phyloP scores from a whole-genome alignment of 2,888 invertebrate species.

The Acanthosepion pharaonis region DNA sequence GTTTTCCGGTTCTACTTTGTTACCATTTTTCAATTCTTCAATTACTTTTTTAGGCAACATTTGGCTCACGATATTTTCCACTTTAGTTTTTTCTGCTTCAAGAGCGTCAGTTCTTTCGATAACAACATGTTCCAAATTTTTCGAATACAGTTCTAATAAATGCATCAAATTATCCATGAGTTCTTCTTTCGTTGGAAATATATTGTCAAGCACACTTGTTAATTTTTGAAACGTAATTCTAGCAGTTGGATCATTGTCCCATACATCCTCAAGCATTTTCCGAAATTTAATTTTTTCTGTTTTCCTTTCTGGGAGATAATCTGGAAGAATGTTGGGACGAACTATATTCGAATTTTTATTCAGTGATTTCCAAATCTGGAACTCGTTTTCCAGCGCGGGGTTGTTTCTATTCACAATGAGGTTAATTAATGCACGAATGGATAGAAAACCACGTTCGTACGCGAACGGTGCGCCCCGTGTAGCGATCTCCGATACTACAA shows the following conservation, averaged over 20 bases:
- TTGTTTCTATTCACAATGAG: conserved; percentile 56
- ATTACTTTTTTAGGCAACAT: conserved; percentile 69
- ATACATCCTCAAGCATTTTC: conserved; percentile 49
- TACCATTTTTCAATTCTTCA: conserved; percentile 64
- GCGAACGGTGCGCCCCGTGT: conserved; percentile 58
- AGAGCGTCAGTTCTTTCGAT: conserved; percentile 63
- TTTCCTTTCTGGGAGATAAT: not conserved
- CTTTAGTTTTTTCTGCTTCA: conserved; percentile 66
- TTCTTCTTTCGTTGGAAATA: conserved; percentile 60
- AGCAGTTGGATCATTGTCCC: conserved; percentile 59
- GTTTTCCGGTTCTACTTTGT: conserved; percentile 61
- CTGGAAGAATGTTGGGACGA: not conserved
- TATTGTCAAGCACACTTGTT: conserved; percentile 60
- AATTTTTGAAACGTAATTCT: conserved; percentile 62
- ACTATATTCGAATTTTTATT: not conserved
- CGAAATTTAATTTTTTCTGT: not conserved
- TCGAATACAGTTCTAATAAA: conserved; percentile 63
- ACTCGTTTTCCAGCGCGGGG: conserved; percentile 38
- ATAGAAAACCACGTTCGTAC: conserved; percentile 53
- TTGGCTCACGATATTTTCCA: conserved; percentile 66
- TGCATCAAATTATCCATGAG: conserved; percentile 61
- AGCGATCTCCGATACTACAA: conserved; percentile 57
- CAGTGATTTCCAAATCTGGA: conserved; percentile 23
- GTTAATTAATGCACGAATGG: conserved; percentile 53
- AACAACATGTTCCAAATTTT: conserved; percentile 64